A percentile compares a stretch with the other conserved stretches of the same genome.
These are phyloP conservation scores for Ambastaia sidthimunki DNA, from an alignment of 2,797 vertebrate genomes.

Conservation along the genomic window DNA sequence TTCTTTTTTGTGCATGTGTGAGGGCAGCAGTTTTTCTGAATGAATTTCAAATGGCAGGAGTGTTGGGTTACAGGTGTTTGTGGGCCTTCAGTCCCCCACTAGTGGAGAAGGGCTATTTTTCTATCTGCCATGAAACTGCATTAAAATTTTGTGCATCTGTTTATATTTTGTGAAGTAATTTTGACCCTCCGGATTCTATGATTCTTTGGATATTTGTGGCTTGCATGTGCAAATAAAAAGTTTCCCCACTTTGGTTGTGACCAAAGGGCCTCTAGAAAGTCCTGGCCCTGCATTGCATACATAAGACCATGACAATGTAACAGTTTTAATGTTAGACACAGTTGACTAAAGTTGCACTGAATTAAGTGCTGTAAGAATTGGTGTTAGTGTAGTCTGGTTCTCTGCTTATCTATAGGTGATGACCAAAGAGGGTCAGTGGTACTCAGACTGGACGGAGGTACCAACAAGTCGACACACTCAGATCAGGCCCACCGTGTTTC, in stretches of 20 bases:
- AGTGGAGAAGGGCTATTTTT: no score
- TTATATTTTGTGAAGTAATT: no score
- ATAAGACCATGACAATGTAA: background rate
- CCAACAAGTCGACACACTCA: slow-evolving; percentile 89
- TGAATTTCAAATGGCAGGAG: background rate
- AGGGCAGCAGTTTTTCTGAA: no score
- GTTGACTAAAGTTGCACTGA: background rate
- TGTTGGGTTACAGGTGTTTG: no score
- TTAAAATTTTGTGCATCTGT: no score
- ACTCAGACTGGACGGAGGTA: slow-evolving; percentile 86
- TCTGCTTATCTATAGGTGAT: slow-evolving; percentile 81
- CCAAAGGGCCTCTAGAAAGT: no score
- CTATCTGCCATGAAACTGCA: no score
- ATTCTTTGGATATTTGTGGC: background rate
- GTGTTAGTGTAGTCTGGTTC: background rate
- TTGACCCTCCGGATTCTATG: background rate
- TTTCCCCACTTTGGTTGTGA: background rate
- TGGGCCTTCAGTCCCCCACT: no score
- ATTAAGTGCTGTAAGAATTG: background rate
- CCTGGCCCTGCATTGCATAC: background rate
- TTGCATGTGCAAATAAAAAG: background rate
- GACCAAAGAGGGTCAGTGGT: slow-evolving; percentile 96
- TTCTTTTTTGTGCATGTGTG: background rate
- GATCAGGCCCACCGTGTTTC: slow-evolving; percentile 97
- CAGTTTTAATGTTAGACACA: background rate